Base-by-base conservation (phyloP, 2,888 invertebrate species). In the Scrobipalpa atriplicella region DNA sequence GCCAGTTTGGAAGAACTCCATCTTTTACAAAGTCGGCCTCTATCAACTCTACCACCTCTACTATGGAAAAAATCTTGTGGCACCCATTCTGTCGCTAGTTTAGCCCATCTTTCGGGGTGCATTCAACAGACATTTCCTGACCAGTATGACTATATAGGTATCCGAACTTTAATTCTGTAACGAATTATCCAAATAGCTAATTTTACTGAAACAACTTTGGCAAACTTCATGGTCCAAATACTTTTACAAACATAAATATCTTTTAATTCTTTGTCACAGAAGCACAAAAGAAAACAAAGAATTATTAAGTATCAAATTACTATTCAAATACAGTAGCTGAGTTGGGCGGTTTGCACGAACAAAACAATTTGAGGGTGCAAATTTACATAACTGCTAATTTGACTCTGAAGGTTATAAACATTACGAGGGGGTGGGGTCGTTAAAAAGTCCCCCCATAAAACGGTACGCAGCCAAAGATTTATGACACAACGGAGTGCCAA, bases 381-480 rank as follows among this genome's bases (percentile, higher is more conserved):
- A 39, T 54, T 56, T 64, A 41, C 54, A 64, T 64, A 54, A 19
- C 54, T 54, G 54, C 64, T 64, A 54, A 56, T 56, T 64, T 56
- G 64, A 56, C 56, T 54, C 47, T 13, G 54, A 56, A 21, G 54
- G 54, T 56, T 56, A 56, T 56, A 56, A 75, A 67, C 68, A 69
- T 71, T 75, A 62, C 47, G 72, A 81, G 76, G 67, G 71, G 68
- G 77, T 67, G 72, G 67, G 75, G 77, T 77, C 78, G 80, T 85
- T 86, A 83, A 83, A 81, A 85, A 83, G 79, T 82, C 77, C 73
- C 72, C 70, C 74, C 77, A 81, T 83, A 82, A 85, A 86, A 75
- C 75, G 79, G 80, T 80, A 83, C 81, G 80, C 72, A 73, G 80
- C 77, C 79, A 75, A 75, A 76, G 81, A 83, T 85, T 85, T 84